Percentiles rank a stretch among this genome's conserved stretches.
Evolutionary conservation across 2,113 vertebrate species (phyloP).

Genomic region (Cnemophilus loriae): DNA sequence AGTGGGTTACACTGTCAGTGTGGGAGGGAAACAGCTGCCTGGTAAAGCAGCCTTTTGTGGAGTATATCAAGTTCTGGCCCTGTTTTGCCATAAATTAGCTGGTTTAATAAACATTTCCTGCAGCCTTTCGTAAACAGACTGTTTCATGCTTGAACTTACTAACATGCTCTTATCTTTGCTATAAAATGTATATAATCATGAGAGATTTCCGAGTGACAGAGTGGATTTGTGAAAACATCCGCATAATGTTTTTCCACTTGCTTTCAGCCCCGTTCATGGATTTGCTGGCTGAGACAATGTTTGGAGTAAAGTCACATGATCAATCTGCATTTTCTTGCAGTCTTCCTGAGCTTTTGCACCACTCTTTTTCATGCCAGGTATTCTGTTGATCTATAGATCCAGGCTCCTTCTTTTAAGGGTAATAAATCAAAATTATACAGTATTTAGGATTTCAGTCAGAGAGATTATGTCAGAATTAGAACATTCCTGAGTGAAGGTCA

Average conservation of each 20-base stretch:
- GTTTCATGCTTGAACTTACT: neutral
- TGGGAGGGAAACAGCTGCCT: neutral
- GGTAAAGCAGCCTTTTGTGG: constrained; percentile 1
- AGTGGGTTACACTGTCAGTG: neutral
- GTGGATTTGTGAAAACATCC: constrained; percentile 23
- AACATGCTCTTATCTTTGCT: neutral
- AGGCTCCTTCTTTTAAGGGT: neutral
- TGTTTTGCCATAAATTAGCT: neutral
- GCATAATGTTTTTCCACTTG: constrained; percentile 30
- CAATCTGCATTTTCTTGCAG: constrained; percentile 60
- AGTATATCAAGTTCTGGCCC: neutral
- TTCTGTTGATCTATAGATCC: constrained; percentile 4
- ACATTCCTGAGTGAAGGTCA: constrained; percentile 32
- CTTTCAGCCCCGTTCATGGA: neutral
- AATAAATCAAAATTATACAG: constrained; percentile 50
- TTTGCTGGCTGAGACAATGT: constrained; percentile 50
- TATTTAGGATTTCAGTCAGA: constrained; percentile 39
- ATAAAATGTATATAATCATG: neutral
- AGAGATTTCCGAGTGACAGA: neutral
- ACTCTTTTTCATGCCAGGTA: constrained; percentile 17
- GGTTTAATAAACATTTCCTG: constrained; percentile 1
- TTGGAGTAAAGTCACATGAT: constrained; percentile 51
- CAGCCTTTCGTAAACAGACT: neutral
- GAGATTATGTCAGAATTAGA: constrained; percentile 62
- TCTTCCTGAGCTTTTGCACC: constrained; percentile 29